Evolutionary conservation across 23 tunicate genomes (phyloP).

Genomic region (Halocynthia roretzi): DNA sequence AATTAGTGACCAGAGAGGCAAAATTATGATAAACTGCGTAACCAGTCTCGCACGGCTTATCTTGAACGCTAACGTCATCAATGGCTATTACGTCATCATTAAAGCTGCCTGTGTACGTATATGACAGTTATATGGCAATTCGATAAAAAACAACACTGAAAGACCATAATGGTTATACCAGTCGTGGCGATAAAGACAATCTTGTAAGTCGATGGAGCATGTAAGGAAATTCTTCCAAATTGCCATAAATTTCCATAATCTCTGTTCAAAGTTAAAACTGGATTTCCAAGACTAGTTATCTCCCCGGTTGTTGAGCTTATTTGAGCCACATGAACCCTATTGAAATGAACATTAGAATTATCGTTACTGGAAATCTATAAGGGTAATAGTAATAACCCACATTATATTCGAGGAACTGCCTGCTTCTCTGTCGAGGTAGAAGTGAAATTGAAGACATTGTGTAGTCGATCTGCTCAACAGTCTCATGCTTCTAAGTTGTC

Average conservation of each 20-base stretch:
- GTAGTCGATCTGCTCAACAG: slow-evolving; percentile 2
- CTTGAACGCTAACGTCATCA: slow-evolving; percentile 58
- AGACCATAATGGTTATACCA: too few species aligned
- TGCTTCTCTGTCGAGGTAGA: slow-evolving; percentile 45
- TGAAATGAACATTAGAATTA: neutral
- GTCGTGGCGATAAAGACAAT: slow-evolving; percentile 23
- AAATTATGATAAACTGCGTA: slow-evolving; percentile 42
- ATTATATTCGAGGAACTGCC: slow-evolving; percentile 23
- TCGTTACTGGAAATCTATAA: too few species aligned
- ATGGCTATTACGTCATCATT: slow-evolving; percentile 47
- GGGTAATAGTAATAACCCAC: too few species aligned
- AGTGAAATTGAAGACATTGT: slow-evolving; percentile 59
- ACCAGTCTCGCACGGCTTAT: slow-evolving; percentile 61
- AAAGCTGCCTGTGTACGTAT: neutral
- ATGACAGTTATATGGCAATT: too few species aligned
- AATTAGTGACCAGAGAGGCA: slow-evolving; percentile 14
- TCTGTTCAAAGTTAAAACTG: slow-evolving; percentile 17
- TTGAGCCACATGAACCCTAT: slow-evolving; percentile 40
- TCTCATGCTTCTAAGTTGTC: slow-evolving; percentile 38
- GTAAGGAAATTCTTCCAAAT: slow-evolving; percentile 38
- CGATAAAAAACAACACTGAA: too few species aligned
- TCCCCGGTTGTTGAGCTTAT: slow-evolving; percentile 40
- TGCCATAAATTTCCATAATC: slow-evolving; percentile 56
- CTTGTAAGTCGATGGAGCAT: slow-evolving; percentile 32
- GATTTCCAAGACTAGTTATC: slow-evolving; percentile 2